A percentile compares a stretch with the other conserved stretches of the same genome.
These are phyloP conservation scores for Megaustenia siamemsis DNA, from an alignment of 2,888 invertebrate species.

Conservation along the genomic window DNA sequence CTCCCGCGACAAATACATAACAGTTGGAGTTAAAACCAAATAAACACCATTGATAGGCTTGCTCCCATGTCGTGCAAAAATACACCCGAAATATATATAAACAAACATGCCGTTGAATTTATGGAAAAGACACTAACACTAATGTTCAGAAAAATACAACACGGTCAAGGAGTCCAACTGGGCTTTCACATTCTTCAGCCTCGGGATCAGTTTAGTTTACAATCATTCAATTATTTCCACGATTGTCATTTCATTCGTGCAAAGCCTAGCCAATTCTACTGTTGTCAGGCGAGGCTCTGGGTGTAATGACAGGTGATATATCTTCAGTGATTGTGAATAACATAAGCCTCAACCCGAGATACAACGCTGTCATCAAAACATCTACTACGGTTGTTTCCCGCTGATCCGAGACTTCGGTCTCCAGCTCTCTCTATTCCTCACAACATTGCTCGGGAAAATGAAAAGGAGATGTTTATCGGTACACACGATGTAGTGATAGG, in stretches of 20 bases:
- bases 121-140: not conserved
- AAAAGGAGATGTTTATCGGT: not conserved
- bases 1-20: not conserved
- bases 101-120: not conserved
- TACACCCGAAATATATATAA: slow-evolving; percentile 13
- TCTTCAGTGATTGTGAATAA: slow-evolving; percentile 5
- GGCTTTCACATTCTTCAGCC: not conserved
- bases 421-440: not conserved
- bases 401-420: not conserved
- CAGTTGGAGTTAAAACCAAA: not conserved
- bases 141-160: not conserved
- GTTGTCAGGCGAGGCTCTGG: not conserved
- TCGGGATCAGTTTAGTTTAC: slow-evolving; percentile 7
- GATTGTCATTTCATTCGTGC: not conserved
- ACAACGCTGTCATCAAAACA: slow-evolving; percentile 5
- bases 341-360: not conserved
- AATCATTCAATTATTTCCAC: not conserved
- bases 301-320: slow-evolving; percentile 13
- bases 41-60: not conserved
- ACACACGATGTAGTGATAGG: slow-evolving; percentile 4
- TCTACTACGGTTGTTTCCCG: not conserved
- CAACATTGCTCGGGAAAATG: not conserved
- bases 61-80: not conserved
- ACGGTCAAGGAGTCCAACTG: not conserved
- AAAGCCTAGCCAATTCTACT: slow-evolving; percentile 17